These are phyloP conservation scores for Carposina sasakii DNA, from an alignment of 1,140 invertebrate genomes.

Conservation along the genomic window DNA sequence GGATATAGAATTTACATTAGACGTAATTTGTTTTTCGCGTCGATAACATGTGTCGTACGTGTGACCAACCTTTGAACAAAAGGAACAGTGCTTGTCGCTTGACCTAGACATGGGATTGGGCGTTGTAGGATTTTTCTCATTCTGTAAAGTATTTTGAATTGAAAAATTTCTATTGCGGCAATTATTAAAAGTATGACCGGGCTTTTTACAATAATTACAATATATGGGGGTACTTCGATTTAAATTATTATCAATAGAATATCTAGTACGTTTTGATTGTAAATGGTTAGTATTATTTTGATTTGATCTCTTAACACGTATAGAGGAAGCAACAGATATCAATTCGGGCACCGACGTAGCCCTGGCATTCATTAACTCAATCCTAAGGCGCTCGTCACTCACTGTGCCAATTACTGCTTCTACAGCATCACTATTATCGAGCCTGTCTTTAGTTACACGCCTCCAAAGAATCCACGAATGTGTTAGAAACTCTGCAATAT, in stretches of 20 bases:
- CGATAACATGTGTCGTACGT: no score
- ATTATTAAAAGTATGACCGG: no score
- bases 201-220: no score
- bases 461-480: conserved; percentile 21
- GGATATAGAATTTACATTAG: conserved; percentile 8
- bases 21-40: conserved; percentile 10
- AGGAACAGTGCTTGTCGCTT: conserved; percentile 1
- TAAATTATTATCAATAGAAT: no score
- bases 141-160: no score
- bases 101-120: background rate
- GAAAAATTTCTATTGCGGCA: no score
- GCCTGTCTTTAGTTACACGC: conserved; percentile 22
- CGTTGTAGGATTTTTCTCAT: no score
- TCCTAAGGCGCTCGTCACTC: conserved; percentile 8
- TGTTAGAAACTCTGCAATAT: conserved; percentile 23
- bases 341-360: conserved; percentile 12
- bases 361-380: conserved; percentile 10
- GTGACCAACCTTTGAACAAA: conserved; percentile 10
- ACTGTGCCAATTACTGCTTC: conserved; percentile 8
- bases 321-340: conserved; percentile 7
- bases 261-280: no score
- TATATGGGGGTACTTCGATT: no score
- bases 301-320: background rate
- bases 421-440: conserved; percentile 12
- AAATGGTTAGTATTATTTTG: background rate